Evolutionary conservation across 2,888 invertebrate species (phyloP), one percentile per base, ranked within the genome.

Genomic region (Ectemnius lituratus): DNA sequence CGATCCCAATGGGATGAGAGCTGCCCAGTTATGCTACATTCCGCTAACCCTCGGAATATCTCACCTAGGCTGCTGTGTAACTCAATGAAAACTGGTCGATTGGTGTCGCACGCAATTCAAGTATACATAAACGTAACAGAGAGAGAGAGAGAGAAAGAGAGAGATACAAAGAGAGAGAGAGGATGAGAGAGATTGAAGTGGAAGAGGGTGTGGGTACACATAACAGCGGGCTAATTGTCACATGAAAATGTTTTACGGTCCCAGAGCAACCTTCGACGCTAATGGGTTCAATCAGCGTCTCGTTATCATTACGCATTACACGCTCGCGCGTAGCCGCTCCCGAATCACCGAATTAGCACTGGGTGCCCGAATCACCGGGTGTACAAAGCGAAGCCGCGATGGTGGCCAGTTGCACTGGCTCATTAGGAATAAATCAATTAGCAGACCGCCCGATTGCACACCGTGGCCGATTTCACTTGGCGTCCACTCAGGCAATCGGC

Each of bases 381-480:
- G 49, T 76, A 82, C 73, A 62, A 69, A 69, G 73, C 70, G 60
- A 75, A 73, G 72, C 73, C 72, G 52, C 52, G 16, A 52, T 16
- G 52, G 52, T 52, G 16, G 52, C 67, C 70, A 60, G 62, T 45
- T 62, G 70, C 57, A 59, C 69, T 27, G 72, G 60, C 80, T 84
- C 80, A 78, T 80, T 82, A 84, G 82, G 76, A 78, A 80, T 78
- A 76, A 84, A 82, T 83, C 82, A 84, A 83, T 83, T 83, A 82
- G 62, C 62, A 69, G 67, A 61, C 70, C 20, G 57, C 28, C 67
- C 82, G 78, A 82, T 78, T 76, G 76, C 68, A 74, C 75, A 67
- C 28, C 69, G 52, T 75, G 62, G 37, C 64, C 75, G 71, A 79
- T 74, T 81, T 72, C 60, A 69, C 62, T 60, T 56, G 64, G 73